Evolutionary conservation across 2,797 vertebrate genomes (phyloP).

Genomic region (Catharus ustulatus): DNA sequence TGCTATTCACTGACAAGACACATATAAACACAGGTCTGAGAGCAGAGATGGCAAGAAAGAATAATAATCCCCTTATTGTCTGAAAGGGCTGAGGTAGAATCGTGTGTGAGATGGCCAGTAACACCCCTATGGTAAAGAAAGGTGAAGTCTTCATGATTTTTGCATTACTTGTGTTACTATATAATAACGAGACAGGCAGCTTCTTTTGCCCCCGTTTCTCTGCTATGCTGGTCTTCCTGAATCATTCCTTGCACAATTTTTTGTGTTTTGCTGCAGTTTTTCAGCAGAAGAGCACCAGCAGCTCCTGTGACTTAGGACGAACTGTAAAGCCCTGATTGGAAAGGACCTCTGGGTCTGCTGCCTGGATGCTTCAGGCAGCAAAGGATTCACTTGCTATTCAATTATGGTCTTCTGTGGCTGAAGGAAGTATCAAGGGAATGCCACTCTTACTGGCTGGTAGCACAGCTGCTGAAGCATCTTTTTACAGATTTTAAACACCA

Average conservation of each 20-base stretch:
- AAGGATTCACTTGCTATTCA: constrained; percentile 53
- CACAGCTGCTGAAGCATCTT: constrained; percentile 2
- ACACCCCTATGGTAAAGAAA: not conserved
- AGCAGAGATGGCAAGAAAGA: not conserved
- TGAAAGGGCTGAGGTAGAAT: not conserved
- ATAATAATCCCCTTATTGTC: not conserved
- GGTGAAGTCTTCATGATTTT: not conserved
- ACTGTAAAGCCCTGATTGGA: constrained; percentile 51
- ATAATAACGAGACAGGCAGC: not conserved
- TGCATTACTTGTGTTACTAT: not conserved
- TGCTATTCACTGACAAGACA: not conserved
- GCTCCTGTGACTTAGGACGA: constrained; percentile 52
- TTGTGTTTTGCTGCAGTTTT: not conserved
- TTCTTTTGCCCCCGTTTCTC: not conserved
- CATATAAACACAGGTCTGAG: not conserved
- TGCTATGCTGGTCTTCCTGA: not conserved
- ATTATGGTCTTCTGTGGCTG: not conserved
- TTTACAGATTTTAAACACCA: not conserved
- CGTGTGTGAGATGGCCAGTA: not conserved
- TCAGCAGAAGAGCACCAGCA: constrained; percentile 2
- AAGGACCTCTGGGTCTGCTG: constrained; percentile 62
- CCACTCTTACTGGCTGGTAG: not conserved
- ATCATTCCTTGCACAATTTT: not conserved
- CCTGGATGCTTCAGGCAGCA: constrained; percentile 46
- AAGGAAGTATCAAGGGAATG: not conserved